A percentile compares a stretch with the other conserved stretches of the same genome.
phyloP scores from a whole-genome alignment of 2,113 vertebrate species.

The Athene cunicularia region DNA sequence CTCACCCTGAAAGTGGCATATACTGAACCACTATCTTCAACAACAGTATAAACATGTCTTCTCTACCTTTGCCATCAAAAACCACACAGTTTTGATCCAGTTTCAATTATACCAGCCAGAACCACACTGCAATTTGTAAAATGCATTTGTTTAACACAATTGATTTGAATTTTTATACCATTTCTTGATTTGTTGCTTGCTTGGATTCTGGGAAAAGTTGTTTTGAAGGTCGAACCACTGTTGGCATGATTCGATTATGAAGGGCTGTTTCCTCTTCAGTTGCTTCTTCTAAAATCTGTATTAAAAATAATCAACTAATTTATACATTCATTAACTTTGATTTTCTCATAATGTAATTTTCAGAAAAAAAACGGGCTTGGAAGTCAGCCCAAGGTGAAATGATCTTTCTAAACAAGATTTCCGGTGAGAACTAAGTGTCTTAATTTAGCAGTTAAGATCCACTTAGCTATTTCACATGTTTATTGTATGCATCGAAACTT shows the following conservation, averaged over 20 bases:
- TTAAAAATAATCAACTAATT: background rate
- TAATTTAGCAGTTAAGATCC: background rate
- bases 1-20: background rate
- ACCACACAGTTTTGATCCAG: background rate
- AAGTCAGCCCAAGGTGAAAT: background rate
- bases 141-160: background rate
- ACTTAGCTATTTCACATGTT: background rate
- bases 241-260: conserved; percentile 96
- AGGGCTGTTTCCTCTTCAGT: conserved; percentile 97
- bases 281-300: conserved; percentile 92
- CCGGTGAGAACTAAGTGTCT: background rate
- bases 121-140: background rate
- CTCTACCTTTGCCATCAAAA: background rate
- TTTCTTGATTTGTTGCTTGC: conserved; percentile 81
- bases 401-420: background rate
- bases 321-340: background rate
- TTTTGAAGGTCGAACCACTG: conserved; percentile 92
- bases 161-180: conserved; percentile 76
- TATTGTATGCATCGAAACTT: background rate
- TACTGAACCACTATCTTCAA: background rate
- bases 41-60: background rate
- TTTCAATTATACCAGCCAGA: background rate
- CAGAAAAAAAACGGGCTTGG: background rate
- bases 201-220: conserved; percentile 83
- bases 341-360: background rate